Evolutionary conservation across 2,113 vertebrate genomes (phyloP), one percentile per base, ranked within the genome.

Genomic region (Parotia lawesii): DNA sequence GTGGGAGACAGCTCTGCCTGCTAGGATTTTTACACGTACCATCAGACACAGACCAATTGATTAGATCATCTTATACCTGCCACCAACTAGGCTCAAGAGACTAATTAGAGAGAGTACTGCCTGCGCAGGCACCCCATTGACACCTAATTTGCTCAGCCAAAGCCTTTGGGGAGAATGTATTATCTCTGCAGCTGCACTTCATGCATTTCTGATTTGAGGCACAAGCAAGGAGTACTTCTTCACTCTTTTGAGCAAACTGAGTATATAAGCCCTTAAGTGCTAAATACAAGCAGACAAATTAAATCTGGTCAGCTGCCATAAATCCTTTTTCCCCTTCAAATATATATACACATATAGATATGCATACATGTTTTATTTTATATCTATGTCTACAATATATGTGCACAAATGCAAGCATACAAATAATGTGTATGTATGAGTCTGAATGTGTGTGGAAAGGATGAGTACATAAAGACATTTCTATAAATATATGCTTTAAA

Each of bases 131-230:
- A 98, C 98, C 98, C 98, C 98, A 98, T 98, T 98, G 98, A 98
- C 98, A 98, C 98, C 98, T 98, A 98, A 98, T 98, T 98, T 98
- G 98, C 98, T 98, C 98, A 98, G 98, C 98, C 98, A 96, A 98
- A 98, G 98, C 98, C 98, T 98, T 98, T 98, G 98, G 98, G 98
- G 98, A 98, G 97, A 98, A 98, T 97, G 97, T 97, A 98, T 98
- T 98, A 98, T 98, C 98, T 98, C 97, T 98, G 98, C 98, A 98
- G 98, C 98, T 98, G 98, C 97, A 98, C 97, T 98, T 98, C 98
- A 97, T 98, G 97, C 98, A 98, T 98, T 98, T 97, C 98, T 98
- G 98, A 98, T 98, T 97, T 92, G 94, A 97, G 97, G 97, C 97
- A 97, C 94, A 97, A 96, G 98, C 96, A 97, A 97, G 97, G 95